A percentile compares a stretch with the other conserved stretches of the same genome.
Evolutionary conservation across 2,888 invertebrate genomes (phyloP).

Genomic region (Cerceris ruficornis): DNA sequence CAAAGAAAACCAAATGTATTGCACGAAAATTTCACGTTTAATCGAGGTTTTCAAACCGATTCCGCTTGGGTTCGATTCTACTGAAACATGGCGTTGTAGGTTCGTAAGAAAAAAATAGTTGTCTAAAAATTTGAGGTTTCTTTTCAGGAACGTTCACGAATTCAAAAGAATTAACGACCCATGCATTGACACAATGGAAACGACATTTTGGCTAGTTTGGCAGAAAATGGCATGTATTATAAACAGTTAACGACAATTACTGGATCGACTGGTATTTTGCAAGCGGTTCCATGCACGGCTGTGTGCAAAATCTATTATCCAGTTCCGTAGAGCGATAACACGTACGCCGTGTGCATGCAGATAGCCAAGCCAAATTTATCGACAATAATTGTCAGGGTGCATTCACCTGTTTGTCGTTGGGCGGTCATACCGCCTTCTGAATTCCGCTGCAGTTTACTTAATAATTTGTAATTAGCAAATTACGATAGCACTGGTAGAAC

Average conservation of each 20-base stretch:
- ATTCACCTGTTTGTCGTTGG: constrained; percentile 44
- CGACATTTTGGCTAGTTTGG: not conserved
- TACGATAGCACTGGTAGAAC: constrained; percentile 25
- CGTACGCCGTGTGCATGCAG: constrained; percentile 10
- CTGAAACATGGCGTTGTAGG: too few relatives aligned
- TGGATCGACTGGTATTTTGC: constrained; percentile 43
- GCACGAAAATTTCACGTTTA: too few relatives aligned
- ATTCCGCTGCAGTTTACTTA: constrained; percentile 61
- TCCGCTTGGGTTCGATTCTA: too few relatives aligned
- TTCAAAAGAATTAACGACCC: too few relatives aligned
- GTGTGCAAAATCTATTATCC: constrained; percentile 64
- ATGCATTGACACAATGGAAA: not conserved
- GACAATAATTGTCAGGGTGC: constrained; percentile 59
- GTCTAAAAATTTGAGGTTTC: too few relatives aligned
- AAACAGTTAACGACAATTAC: constrained; percentile 61
- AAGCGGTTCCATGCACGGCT: constrained; percentile 25
- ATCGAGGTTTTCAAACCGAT: too few relatives aligned
- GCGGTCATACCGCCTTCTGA: constrained; percentile 15
- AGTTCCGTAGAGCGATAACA: constrained; percentile 37
- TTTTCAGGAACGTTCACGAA: too few relatives aligned
- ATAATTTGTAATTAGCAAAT: constrained; percentile 70
- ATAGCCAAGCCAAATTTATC: constrained; percentile 46
- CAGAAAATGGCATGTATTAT: constrained; percentile 51
- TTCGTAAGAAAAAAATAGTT: too few relatives aligned
- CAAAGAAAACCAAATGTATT: too few relatives aligned